Evolutionary conservation across 2,888 invertebrate species (phyloP), one percentile per base, ranked within the genome.

Genomic region (Cataglyphis rosenhaueri): DNA sequence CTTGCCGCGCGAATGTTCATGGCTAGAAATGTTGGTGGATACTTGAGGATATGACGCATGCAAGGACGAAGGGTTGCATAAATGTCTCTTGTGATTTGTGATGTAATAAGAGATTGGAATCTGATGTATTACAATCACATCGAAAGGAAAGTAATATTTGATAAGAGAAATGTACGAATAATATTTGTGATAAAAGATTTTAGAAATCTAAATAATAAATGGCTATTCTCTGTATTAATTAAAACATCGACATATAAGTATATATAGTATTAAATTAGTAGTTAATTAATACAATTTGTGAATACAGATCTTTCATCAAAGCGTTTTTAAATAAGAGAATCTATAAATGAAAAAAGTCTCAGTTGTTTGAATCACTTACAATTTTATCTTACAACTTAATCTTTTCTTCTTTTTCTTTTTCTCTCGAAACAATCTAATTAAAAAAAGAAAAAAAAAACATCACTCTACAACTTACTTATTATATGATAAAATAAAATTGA

Each of bases 1-100:
- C 83, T 89, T 86, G 38, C 65, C 5, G 29, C 10, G 18, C 78
- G 59, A 79, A 61, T 44, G 59, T 61, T 79, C 71, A 8, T 48
- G n/a, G 44, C 15, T 21, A 32, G 57, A 57, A 68, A 78, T 44
- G 12, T 75, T 52, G 18, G 12, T 38, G 32, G 59, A 70, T 70
- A 78, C 66, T 76, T 55, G 57, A 59, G 41, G 32, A 57, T 15
- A 57, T 21, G 35, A 38, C 12, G 25, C 38, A 65, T 25, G 65
- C 38, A 41, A 76, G 9, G 29, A 66, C 12, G 48, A 29, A 52
- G n/a, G 29, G 8, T 21, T 21, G 18, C 15, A n/a, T 66, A 29
- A 6, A 12, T 32, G 1, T 1, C 38, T 41, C 48, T 66, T 12
- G n/a, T 48, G 18, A 64, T 62, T 52, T 55, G n/a, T 48, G 18